Conservation (phyloP, 2,888 invertebrate species). For the Eucera pruinosa region DNA sequence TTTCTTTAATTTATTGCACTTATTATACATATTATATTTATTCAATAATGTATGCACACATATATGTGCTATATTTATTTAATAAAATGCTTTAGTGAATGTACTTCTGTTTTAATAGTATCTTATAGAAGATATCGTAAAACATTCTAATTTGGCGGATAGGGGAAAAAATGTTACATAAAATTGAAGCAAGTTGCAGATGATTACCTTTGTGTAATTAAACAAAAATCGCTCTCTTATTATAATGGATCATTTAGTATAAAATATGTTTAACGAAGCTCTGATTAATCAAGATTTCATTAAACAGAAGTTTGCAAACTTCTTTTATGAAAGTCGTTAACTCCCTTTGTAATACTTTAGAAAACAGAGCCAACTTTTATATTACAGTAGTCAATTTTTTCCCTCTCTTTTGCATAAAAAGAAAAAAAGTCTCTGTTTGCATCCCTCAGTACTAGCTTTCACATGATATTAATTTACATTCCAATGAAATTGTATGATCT, state of each 20-base stretch:
- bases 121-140: too few species aligned
- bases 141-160: too few species aligned
- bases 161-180: neutral
- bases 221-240: neutral
- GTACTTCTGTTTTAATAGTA: too few species aligned
- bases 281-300: neutral
- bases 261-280: constrained; percentile 9
- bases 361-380: constrained; percentile 10
- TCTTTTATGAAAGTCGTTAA: constrained; percentile 9
- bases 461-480: neutral
- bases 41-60: too few species aligned
- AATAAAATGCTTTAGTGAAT: too few species aligned
- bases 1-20: too few species aligned
- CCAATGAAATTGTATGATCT: too few species aligned
- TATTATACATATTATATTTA: too few species aligned
- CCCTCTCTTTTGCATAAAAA: neutral
- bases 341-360: constrained; percentile 10
- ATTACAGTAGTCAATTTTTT: constrained; percentile 1
- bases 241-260: neutral
- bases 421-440: neutral
- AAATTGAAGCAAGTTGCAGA: neutral
- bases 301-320: constrained; percentile 5
- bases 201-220: neutral
- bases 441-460: neutral
- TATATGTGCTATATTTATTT: too few species aligned